Base-by-base conservation (phyloP, 2,113 vertebrate species). In the Gavialis gangeticus region DNA sequence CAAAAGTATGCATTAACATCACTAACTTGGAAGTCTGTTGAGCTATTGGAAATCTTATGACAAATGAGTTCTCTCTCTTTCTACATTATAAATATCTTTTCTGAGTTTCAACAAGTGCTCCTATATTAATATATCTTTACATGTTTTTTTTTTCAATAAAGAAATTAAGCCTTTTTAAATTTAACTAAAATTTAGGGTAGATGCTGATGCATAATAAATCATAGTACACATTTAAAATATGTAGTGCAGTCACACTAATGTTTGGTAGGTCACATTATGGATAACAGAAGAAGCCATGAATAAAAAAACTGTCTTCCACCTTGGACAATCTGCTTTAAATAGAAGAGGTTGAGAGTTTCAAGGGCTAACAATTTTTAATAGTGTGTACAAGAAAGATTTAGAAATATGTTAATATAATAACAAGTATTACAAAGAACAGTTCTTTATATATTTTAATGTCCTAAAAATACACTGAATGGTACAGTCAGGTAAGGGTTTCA, bases 1-100 rank as follows among this genome's bases (percentile, higher is more conserved):
- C 3, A 64, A 5, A 11, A 78, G 3, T 15, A 55, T 15, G 2
- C 1, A n/a, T 59, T 27, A 62, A 18, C 16, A 55, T 55, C 79
- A 18, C 1, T 27, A 14, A 27, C 27, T 63, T 63, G 62, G 62
- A 63, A 63, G 25, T 63, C 25, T 28, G 62, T 63, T 63, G 62
- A 12, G 62, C 14, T 82, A 3, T 57, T 60, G 25, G 63, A 58
- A 69, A 85, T 9, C 25, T 80, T 12, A 24, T 28, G 75, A 63
- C 10, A 34, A 59, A 79, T 0, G 2, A 3, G 1, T 18, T 1
- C n/a, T 9, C 34, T 59, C 5, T 25, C 30, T 25, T 71, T 88
- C 4, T 63, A 12, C 8, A 54, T 60, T 25, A 28, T 10, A 30
- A 55, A 22, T 19, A 2, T 4, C 5, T 12, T 75, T 56, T 63